Base-by-base conservation (phyloP, 1,140 invertebrate genomes). In the Camponotus floridanus region DNA sequence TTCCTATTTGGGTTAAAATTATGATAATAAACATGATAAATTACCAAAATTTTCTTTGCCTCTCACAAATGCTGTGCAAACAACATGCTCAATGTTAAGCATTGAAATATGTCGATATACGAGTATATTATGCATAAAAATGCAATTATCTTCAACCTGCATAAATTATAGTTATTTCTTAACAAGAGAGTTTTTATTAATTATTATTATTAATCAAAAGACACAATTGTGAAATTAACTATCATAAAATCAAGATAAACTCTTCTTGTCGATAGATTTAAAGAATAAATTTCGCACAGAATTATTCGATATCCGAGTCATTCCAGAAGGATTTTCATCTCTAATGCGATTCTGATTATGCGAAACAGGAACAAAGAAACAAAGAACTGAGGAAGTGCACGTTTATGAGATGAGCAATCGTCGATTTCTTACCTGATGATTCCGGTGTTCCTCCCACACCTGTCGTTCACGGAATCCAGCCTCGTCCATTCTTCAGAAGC, bases 401-500 rank as follows among this genome's bases (percentile, higher is more conserved):
- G 15, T 76, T 48, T 79, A 55, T 26, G 45, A 59, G 48, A 11
- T 36, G 48, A 79, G 55, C 62, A 61, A 48, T 65, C 48, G 13
- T 78, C 9, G 6, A 51, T 57, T n/a, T 67, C 90, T 88, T 83
- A 91, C 90, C 90, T 91, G 57, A 36, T 36, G 86, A 81, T 59
- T 59, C 67, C 45, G 76, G 45, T 59, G 76, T 84, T 86, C 76
- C 70, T 74, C 42, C 83, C 88, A 76, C 59, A 83, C 68, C 51
- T 65, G 65, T 59, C 71, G 48, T 62, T 86, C 87, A 61, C 78
- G 57, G 45, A 70, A 62, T 71, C 18, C 59, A 64, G 39, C 33
- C 74, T 89, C 67, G 70, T 88, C 87, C 88, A 88, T 81, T 62
- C 64, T 33, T 31, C 76, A 64, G 57, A 81, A 70, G n/a, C 13